Conservation (phyloP, 2,888 invertebrate genomes). For the Acheta domesticus region DNA sequence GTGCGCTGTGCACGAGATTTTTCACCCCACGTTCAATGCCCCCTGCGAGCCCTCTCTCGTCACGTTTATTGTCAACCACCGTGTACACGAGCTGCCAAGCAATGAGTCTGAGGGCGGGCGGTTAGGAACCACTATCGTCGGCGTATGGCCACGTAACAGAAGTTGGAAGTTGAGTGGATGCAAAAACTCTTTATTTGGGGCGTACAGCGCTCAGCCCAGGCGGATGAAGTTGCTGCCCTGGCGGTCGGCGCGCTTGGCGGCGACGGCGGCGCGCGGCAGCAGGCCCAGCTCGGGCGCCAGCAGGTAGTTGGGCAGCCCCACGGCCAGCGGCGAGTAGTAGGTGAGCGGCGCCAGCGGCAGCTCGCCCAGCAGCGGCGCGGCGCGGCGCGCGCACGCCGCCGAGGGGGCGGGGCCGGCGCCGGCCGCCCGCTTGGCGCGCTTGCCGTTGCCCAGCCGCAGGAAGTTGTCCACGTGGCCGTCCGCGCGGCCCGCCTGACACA, state of each 20-base stretch:
- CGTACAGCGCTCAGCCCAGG: slow-evolving; percentile 26
- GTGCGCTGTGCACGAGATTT: no score
- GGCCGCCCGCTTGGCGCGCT: neutral
- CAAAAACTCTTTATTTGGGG: slow-evolving; percentile 1
- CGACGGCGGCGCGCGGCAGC: slow-evolving; percentile 19
- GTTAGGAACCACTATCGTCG: no score
- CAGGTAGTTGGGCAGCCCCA: slow-evolving; percentile 30
- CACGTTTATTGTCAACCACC: no score
- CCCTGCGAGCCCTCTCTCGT: no score
- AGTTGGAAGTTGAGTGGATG: neutral
- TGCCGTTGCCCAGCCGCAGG: slow-evolving; percentile 25
- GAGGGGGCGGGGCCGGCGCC: neutral
- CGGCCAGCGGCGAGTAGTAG: slow-evolving; percentile 27
- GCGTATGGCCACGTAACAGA: neutral
- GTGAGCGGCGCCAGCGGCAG: neutral
- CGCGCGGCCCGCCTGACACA: neutral
- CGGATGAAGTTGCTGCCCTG: slow-evolving; percentile 32
- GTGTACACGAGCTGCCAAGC: no score
- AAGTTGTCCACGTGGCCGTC: slow-evolving; percentile 19
- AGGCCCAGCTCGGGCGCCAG: slow-evolving; percentile 33
- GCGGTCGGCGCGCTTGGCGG: slow-evolving; percentile 18
- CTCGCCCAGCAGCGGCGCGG: neutral
- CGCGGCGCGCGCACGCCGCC: neutral
- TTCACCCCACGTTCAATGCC: no score
- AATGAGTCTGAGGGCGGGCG: no score